phyloP scores from a whole-genome alignment of 2,113 vertebrate genomes.

The Macrotus californicus region DNA sequence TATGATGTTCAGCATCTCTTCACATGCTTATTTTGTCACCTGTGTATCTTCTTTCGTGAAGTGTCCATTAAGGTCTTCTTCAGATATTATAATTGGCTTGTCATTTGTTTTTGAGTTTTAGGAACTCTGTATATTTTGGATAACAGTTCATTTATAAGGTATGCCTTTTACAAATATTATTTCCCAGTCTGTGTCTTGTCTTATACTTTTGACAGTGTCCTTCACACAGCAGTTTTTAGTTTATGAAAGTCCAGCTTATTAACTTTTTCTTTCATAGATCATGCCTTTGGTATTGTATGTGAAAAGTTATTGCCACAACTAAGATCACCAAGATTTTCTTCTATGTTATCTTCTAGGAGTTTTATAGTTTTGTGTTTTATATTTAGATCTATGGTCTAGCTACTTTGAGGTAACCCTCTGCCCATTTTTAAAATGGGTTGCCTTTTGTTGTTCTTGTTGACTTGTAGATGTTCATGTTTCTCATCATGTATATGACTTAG shows the following conservation, averaged over 20 bases:
- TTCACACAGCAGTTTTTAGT: no score
- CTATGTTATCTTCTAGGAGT: no score
- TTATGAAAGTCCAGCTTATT: neutral
- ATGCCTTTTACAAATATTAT: neutral
- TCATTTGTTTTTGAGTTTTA: no score
- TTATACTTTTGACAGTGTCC: no score
- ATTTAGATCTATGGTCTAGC: neutral
- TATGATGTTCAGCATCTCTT: neutral
- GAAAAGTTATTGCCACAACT: neutral
- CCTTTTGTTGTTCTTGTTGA: neutral
- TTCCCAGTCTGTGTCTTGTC: neutral
- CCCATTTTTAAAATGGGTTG: neutral
- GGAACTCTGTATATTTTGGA: no score
- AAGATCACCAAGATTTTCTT: neutral
- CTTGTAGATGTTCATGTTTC: neutral
- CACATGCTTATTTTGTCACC: neutral
- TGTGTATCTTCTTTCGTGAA: neutral
- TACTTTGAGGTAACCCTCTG: neutral
- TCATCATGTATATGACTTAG: neutral
- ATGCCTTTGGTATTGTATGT: neutral
- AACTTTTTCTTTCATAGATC: neutral
- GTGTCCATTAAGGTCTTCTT: no score
- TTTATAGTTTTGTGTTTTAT: neutral
- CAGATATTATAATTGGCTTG: no score
- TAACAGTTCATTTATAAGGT: neutral